These are phyloP conservation scores for Diglossa cyanea DNA, from an alignment of 2,797 vertebrate species.

Conservation along the genomic window DNA sequence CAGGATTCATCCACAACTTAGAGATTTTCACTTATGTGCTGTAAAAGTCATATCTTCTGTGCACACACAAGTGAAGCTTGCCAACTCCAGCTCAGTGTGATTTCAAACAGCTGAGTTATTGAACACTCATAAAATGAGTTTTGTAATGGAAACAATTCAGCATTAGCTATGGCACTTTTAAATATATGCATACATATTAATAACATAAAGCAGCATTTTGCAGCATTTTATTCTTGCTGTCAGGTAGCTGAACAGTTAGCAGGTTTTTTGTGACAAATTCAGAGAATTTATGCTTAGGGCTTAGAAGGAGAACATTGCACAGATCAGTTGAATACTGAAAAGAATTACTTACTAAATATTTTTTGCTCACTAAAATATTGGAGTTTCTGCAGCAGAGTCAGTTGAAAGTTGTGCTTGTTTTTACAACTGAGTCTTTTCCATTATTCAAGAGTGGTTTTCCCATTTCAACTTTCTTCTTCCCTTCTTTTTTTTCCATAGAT, in stretches of 20 bases:
- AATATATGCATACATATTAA: background rate
- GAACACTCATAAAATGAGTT: slow-evolving; percentile 6
- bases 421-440: slow-evolving; percentile 58
- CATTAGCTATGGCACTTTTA: background rate
- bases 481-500: background rate
- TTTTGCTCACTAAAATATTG: slow-evolving; percentile 25
- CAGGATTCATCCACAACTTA: background rate
- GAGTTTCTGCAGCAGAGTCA: slow-evolving; percentile 42
- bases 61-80: background rate
- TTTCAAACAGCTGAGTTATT: slow-evolving; percentile 44
- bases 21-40: background rate
- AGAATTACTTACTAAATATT: slow-evolving; percentile 28
- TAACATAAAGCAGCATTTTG: background rate
- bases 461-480: slow-evolving; percentile 33
- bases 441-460: slow-evolving; percentile 62
- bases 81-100: slow-evolving; percentile 9
- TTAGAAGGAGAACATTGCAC: background rate
- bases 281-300: background rate
- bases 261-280: background rate
- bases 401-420: slow-evolving; percentile 43
- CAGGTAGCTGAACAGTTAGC: background rate
- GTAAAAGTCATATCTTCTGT: background rate
- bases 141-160: slow-evolving; percentile 26
- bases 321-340: background rate
- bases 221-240: background rate